Evolutionary conservation across 2,797 vertebrate genomes (phyloP), one percentile per base, ranked within the genome.

Genomic region (Gastrophryne carolinensis): DNA sequence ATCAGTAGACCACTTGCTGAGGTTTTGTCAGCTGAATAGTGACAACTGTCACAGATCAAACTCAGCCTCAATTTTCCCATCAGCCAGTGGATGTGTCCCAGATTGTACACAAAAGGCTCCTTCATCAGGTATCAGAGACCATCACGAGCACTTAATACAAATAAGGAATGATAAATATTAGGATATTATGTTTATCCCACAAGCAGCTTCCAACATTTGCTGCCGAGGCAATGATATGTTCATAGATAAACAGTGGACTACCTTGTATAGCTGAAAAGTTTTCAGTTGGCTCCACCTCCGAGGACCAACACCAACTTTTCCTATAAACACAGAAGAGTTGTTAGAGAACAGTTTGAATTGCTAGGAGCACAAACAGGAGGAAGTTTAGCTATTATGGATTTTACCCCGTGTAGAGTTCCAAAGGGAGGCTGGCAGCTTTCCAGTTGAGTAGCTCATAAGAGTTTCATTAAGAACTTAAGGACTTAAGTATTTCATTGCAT

Each of bases 31-130:
- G 11, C 26, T 2, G 63, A 32, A 32, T 34, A 13, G 49, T 26
- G 49, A 32, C 47, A 66, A 52, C 32, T 21, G 30, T 35, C 47
- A 35, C 29, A 11, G 64, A 66, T 66, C 30, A 66, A 37, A 13
- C 44, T 26, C n/a, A n/a, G 30, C 30, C 50, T 23, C 47, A 37
- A 67, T 37, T 37, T 53, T 44, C 9, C 23, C 47, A 53, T 67
- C 30, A 50, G 63, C 11, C 44, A 34, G 29, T 44, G 2, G 44
- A 21, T 65, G 63, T 21, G 63, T 21, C 44, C 63, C 26, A 65
- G 63, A 65, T 34, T 32, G 30, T 7, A 8, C 34, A 24, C 32
- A 54, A 52, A 69, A 56, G 35, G 15, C 49, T 69, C 52, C 26
- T 41, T 56, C 32, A 56, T 56, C 34, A 44, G 35, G 52, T 30